These are phyloP conservation scores for Corythoichthys intestinalis DNA, from an alignment of 2,113 vertebrate genomes.

Conservation along the genomic window DNA sequence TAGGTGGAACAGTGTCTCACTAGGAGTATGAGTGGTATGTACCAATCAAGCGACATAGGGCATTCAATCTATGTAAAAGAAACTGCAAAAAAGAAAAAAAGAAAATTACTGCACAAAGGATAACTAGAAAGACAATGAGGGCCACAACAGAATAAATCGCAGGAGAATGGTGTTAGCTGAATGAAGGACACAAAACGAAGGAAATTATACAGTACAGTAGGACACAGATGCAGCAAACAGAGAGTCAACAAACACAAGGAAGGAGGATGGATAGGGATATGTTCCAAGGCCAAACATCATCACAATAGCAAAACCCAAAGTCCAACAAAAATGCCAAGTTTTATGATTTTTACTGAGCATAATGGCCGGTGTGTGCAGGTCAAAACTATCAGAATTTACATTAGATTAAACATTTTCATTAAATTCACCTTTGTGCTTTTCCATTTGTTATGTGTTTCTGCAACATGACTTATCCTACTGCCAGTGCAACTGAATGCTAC, in stretches of 20 bases:
- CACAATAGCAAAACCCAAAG: neutral
- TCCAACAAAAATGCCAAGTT: neutral
- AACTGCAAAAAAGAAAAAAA: neutral
- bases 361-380: neutral
- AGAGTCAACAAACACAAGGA: neutral
- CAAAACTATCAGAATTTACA: neutral
- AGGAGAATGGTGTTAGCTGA: neutral
- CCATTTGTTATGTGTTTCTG: neutral
- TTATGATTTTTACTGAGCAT: neutral
- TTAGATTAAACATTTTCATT: neutral
- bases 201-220: neutral
- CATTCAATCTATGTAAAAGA: neutral
- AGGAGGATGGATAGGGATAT: neutral
- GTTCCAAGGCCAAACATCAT: neutral
- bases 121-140: neutral
- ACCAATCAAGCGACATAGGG: neutral
- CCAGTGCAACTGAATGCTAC: neutral
- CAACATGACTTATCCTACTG: neutral
- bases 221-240: neutral
- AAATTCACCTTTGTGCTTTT: neutral
- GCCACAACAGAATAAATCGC: neutral
- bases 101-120: neutral
- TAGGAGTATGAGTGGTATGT: neutral
- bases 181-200: neutral
- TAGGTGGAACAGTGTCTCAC: neutral